Conservation (phyloP, 2,888 invertebrate species). For the Lasioglossum figueresi region DNA sequence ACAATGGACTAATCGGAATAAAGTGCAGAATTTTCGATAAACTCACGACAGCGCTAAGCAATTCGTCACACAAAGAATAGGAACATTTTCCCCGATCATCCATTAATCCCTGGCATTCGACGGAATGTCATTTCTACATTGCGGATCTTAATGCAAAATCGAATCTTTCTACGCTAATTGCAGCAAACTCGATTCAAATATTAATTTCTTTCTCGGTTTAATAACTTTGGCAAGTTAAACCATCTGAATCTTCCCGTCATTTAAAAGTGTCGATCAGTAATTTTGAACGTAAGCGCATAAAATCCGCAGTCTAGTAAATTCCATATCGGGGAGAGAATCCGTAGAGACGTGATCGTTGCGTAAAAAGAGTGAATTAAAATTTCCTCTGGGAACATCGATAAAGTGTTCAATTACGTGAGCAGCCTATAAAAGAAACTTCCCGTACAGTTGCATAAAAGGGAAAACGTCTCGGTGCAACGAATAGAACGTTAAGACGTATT, state of each 20-base stretch:
- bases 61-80: not conserved
- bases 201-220: not conserved
- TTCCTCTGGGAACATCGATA: not conserved
- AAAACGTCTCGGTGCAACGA: not conserved
- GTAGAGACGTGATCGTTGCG: not conserved
- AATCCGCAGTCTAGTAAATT: too few species aligned
- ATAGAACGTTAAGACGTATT: not conserved
- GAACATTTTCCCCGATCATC: not conserved
- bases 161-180: not conserved
- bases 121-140: not conserved
- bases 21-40: constrained; percentile 26
- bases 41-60: constrained; percentile 20
- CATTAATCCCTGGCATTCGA: not conserved
- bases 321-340: not conserved
- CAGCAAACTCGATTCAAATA: not conserved
- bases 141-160: too few species aligned
- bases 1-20: constrained; percentile 2
- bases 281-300: not conserved
- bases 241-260: not conserved
- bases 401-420: constrained; percentile 8
- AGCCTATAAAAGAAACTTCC: not conserved
- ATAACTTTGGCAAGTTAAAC: not conserved
- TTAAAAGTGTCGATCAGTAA: not conserved
- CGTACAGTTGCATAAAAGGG: not conserved
- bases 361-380: not conserved